Base-by-base conservation (phyloP, 2,797 vertebrate species). In the Morus bassanus region DNA sequence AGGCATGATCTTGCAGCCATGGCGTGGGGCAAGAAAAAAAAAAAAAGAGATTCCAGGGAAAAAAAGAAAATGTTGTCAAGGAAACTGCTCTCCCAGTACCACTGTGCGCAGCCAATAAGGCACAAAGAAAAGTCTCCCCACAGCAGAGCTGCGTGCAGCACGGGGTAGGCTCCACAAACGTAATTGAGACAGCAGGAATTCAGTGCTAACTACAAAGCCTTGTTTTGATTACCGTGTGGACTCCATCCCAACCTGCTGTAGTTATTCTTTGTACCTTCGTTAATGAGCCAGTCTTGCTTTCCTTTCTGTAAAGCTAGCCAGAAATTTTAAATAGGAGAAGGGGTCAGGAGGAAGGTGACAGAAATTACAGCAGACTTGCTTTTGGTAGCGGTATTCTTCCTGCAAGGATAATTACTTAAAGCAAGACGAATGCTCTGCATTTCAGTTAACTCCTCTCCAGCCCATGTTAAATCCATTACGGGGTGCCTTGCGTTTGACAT, bases 11-110 rank as follows among this genome's bases (percentile, higher is more conserved):
- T 33, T 23, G 43, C 41, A 60, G 57, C 60, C 14, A 0, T 7
- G 41, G 73, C 72, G 59, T 7, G 35, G 72, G 89, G 35, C 46
- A 74, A 45, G 33, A 7, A 30, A 18, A 39, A 31, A 51, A 39
- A 27, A 45, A 27, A 64, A 50, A 53, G 21, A 43, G 22, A 65
- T 75, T 78, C 48, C 76, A 43, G 82, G 5, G 60, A 85, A 88
- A 91, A 82, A 83, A 46, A 39, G 45, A 51, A 46, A 92, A 84
- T 84, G 94, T 95, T 92, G 94, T 89, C 94, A 95, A 93, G 94
- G 95, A 91, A 96, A 91, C 94, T 65, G 95, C 82, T 83, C 60
- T 59, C 31, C 1, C 57, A 22, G 93, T 37, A 30, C n/a, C 64
- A n/a, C 43, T 18, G 37, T 1, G 21, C 4, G 12, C 78, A 90